A percentile compares a stretch with the other conserved stretches of the same genome.
Conservation (phyloP, 1,140 invertebrate genomes). For the Spodoptera frugiperda region DNA sequence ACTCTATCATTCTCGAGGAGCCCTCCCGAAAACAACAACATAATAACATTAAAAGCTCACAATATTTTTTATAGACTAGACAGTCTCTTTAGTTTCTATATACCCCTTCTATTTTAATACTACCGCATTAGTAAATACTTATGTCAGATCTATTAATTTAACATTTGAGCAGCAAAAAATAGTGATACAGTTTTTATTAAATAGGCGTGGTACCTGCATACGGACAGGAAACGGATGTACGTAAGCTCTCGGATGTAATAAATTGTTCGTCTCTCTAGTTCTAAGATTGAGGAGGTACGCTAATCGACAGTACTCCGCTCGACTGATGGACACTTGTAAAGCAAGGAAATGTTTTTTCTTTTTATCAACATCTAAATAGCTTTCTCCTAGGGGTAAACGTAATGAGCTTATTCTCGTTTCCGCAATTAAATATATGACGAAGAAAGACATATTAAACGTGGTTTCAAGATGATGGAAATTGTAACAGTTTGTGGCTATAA, state of each 20-base stretch:
- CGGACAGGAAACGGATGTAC: constrained; percentile 23
- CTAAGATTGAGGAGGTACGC: constrained; percentile 3
- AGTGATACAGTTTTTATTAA: too few species aligned
- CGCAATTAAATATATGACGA: constrained; percentile 35
- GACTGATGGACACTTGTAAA: constrained; percentile 55
- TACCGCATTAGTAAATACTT: too few species aligned
- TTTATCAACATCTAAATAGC: constrained; percentile 23
- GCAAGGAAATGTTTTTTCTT: constrained; percentile 48
- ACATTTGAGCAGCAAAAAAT: too few species aligned
- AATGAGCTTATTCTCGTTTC: constrained; percentile 38
- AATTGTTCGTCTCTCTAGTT: constrained; percentile 12
- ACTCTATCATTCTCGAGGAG: too few species aligned
- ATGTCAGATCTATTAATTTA: too few species aligned
- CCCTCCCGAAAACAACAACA: too few species aligned
- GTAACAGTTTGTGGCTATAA: constrained; percentile 13
- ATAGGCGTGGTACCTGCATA: background rate
- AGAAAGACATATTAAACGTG: constrained; percentile 19
- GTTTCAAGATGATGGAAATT: background rate
- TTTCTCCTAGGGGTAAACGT: constrained; percentile 43
- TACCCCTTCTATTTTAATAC: too few species aligned
- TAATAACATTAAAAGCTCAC: too few species aligned
- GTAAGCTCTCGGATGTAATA: constrained; percentile 3
- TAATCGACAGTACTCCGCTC: constrained; percentile 13
- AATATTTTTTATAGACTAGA: too few species aligned
- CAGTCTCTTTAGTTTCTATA: too few species aligned